Evolutionary conservation across 2,797 vertebrate genomes (phyloP).

Genomic region (Hapalemur alaotrensis): DNA sequence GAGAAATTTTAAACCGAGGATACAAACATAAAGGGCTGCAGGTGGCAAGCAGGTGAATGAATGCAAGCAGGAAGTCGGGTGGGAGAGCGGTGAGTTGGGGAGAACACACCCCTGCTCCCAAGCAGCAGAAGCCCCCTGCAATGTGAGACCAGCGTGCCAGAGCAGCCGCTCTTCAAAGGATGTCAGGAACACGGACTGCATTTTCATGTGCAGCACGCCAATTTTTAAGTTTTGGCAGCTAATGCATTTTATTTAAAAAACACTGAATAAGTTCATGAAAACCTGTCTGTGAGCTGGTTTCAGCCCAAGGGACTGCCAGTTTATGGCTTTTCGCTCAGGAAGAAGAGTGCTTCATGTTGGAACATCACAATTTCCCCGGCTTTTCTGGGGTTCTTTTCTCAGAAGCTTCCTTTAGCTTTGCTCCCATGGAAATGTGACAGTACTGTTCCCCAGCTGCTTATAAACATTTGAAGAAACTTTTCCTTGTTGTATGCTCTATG

Average conservation of each 20-base stretch:
- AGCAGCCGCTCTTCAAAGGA: background rate
- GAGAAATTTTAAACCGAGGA: background rate
- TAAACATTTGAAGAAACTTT: background rate
- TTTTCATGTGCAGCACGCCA: background rate
- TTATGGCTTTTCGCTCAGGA: slow-evolving; percentile 14
- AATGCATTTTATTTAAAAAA: background rate
- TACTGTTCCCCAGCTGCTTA: background rate
- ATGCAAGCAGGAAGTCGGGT: background rate
- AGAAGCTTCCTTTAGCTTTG: background rate
- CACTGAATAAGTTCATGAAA: background rate
- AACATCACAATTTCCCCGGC: background rate
- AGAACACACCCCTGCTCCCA: accelerated
- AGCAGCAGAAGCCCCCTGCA: background rate
- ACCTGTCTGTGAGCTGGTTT: background rate
- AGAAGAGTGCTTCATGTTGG: background rate
- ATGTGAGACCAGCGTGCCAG: background rate
- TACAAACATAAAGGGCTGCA: background rate
- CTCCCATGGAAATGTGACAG: background rate
- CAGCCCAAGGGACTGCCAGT: background rate
- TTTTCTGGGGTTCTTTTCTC: background rate
- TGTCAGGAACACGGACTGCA: background rate
- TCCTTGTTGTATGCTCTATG: background rate
- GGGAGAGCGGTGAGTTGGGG: accelerated
- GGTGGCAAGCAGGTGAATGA: background rate
- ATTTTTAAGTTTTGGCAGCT: slow-evolving; percentile 21